A percentile compares a stretch with the other conserved stretches of the same genome.
Conservation (phyloP, 2,888 invertebrate genomes). For the Dyspetes luteomarginatus region DNA sequence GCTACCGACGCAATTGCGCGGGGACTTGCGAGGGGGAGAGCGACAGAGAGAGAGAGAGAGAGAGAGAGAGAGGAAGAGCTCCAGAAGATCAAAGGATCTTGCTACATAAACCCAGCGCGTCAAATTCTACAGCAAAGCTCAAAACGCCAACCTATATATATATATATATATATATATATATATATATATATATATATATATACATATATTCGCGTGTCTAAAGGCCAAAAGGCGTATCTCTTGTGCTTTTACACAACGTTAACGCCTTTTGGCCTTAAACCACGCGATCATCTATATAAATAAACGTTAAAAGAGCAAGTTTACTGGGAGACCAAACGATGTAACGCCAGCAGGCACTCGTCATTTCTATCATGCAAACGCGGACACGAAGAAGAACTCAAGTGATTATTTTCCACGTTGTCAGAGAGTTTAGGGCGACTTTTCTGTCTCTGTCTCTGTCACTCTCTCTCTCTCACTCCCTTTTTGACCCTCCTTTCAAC, state of each 20-base stretch:
- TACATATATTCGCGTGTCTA: too few relatives aligned
- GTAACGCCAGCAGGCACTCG: background rate
- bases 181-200: too few relatives aligned
- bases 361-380: background rate
- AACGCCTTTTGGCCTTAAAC: too few relatives aligned
- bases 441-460: background rate
- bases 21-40: too few relatives aligned
- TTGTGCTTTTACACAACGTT: too few relatives aligned
- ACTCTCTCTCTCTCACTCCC: background rate
- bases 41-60: background rate
- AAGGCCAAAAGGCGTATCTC: too few relatives aligned
- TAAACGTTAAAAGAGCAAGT: constrained; percentile 38
- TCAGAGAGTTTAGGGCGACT: constrained; percentile 60
- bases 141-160: constrained; percentile 6
- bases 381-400: constrained; percentile 15
- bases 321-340: background rate
- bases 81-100: constrained; percentile 47
- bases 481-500: constrained; percentile 24
- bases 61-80: background rate
- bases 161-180: too few relatives aligned
- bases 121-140: constrained; percentile 26
- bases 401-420: constrained; percentile 56
- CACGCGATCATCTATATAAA: too few relatives aligned
- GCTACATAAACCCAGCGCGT: background rate
- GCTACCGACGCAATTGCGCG: background rate